Base-by-base conservation (phyloP, 2,113 vertebrate genomes). In the Sinocyclocheilus maitianheensis region DNA sequence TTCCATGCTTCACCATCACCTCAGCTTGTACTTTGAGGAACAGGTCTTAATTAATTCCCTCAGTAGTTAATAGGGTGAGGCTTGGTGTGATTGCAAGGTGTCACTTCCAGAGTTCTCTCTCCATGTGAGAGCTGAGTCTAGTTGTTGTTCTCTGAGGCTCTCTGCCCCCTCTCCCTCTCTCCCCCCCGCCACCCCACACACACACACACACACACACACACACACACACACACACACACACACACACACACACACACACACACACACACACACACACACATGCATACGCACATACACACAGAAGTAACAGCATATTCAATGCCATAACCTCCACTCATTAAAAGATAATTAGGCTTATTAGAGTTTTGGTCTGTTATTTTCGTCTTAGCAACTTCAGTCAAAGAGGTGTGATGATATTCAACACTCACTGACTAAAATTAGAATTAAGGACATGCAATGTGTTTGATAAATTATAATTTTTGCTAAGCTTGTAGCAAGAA, bases 281-380 rank as follows among this genome's bases (percentile, higher is more conserved):
- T 26, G 26, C 26, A 26, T 26, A 26, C 26, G 26, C 26, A 26
- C 26, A 26, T 26, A 74, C 43, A 18, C 78, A 58, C 48, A 26
- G 26, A 26, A 26, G 26, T 26, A 26, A 26, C 26, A 26, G 26
- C 26, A 26, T 26, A 26, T 26, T 67, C 79, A n/a, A 58, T 81
- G 51, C 65, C 40, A 30, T 65, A 87, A 83, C 86, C 86, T 84
- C 76, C 60, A 26, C 79, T 91, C 86, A 87, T 90, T 90, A 90
- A 26, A 26, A 88, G 65, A 85, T 85, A 86, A 90, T 90, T 87
- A 87, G 53, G 58, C 62, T 86, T 34, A 89, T 90, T 90, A 84
- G 79, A 71, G 87, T 90, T 90, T 89, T 74, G 71, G 82, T 62
- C 82, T 22, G 77, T 89, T 85, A 71, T 88, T 88, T 87, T 84